These are phyloP conservation scores for Diprion similis DNA, from an alignment of 1,140 invertebrate species.

Conservation along the genomic window DNA sequence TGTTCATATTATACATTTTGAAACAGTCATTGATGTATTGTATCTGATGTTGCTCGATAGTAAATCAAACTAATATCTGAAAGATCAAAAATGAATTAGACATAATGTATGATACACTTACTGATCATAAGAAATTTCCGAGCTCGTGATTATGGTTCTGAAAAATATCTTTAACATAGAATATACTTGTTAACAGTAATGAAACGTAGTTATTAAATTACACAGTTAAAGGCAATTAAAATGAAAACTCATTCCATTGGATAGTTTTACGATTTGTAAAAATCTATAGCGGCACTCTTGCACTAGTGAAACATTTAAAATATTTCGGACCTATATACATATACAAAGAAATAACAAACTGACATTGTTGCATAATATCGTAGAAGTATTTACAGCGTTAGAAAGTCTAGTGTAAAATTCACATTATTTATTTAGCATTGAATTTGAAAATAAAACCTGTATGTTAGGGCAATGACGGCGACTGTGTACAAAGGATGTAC, in stretches of 20 bases:
- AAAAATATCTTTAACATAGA: neutral
- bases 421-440: neutral
- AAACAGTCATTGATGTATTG: neutral
- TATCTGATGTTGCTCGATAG: neutral
- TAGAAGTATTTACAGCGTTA: slow-evolving; percentile 4
- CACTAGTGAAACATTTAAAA: neutral
- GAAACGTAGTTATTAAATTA: neutral
- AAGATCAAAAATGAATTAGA: slow-evolving; percentile 3
- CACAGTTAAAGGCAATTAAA: neutral
- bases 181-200: neutral
- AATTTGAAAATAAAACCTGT: neutral
- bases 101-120: neutral
- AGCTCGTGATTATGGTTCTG: neutral
- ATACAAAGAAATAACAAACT: slow-evolving; percentile 1
- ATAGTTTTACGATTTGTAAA: neutral
- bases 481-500: neutral
- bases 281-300: neutral
- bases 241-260: neutral
- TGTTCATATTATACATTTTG: too few species aligned
- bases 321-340: neutral
- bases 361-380: slow-evolving; percentile 7
- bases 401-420: neutral
- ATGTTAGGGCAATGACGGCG: neutral
- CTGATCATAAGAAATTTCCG: neutral
- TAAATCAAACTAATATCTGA: neutral